phyloP scores from a whole-genome alignment of 1,140 invertebrate species.

The Cotesia glomerata region DNA sequence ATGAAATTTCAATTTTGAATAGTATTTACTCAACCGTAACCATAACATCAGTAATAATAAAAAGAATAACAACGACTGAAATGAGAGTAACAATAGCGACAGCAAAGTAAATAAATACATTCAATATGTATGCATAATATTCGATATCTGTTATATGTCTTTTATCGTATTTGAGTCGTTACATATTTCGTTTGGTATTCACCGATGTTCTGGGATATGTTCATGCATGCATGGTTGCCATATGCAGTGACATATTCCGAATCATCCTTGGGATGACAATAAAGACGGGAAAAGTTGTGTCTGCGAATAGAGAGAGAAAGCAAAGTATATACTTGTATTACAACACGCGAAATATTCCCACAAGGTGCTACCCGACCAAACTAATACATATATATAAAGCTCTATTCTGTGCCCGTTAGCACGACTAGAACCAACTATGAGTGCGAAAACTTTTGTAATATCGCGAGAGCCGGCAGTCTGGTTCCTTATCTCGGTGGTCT shows the following conservation, averaged over 20 bases:
- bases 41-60: too few relatives aligned
- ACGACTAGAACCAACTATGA: constrained; percentile 11
- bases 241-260: too few relatives aligned
- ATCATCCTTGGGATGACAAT: neutral
- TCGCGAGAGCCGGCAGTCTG: constrained; percentile 25
- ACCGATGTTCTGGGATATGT: neutral
- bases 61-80: too few relatives aligned
- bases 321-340: neutral
- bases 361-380: neutral
- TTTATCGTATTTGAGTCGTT: neutral
- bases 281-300: neutral
- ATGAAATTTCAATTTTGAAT: too few relatives aligned
- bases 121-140: neutral
- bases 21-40: too few relatives aligned
- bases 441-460: constrained; percentile 34
- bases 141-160: neutral
- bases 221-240: neutral
- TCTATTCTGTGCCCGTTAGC: too few relatives aligned
- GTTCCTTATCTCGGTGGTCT: constrained; percentile 3
- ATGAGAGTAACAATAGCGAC: too few relatives aligned
- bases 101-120: too few relatives aligned
- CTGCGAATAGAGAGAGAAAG: neutral
- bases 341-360: constrained; percentile 16
- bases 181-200: neutral
- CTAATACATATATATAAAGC: too few relatives aligned